Evolutionary conservation across 2,888 invertebrate species (phyloP).

Genomic region (Arge pagana): DNA sequence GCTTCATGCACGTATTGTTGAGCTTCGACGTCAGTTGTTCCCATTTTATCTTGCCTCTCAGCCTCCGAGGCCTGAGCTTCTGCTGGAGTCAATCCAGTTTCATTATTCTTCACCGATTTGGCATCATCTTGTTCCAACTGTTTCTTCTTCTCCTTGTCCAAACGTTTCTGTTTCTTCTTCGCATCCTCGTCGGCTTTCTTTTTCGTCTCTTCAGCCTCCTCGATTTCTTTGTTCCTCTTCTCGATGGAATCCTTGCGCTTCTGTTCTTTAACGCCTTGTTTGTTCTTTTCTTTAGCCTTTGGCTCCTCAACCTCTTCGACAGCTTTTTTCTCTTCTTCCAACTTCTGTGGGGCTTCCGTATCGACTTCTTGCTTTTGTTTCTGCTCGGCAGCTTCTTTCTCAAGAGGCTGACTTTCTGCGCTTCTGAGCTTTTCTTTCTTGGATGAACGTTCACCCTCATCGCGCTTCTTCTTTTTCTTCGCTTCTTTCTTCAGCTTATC

Average conservation of each 20-base stretch:
- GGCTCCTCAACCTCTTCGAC: conserved; percentile 20
- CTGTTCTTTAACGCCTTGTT: conserved; percentile 9
- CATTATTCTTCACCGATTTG: conserved; percentile 12
- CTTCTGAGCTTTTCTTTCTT: conserved; percentile 32
- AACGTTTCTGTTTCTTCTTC: conserved; percentile 30
- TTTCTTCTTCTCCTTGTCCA: background rate
- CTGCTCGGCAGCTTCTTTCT: conserved; percentile 24
- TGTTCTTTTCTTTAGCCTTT: conserved; percentile 7
- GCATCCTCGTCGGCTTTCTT: conserved; percentile 35
- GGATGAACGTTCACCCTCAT: conserved; percentile 25
- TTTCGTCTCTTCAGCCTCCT: conserved; percentile 17
- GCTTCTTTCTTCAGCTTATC: conserved; percentile 26
- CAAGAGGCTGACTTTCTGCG: conserved; percentile 23
- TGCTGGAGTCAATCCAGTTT: background rate
- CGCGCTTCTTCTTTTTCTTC: conserved; percentile 35
- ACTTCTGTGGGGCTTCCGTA: conserved; percentile 29
- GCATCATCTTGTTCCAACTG: conserved; percentile 22
- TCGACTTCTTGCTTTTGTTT: conserved; percentile 26
- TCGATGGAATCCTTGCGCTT: conserved; percentile 18
- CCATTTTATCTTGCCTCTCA: background rate
- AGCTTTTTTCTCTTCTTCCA: conserved; percentile 23
- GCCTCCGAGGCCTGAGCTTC: too few species aligned
- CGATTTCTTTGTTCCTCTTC: conserved; percentile 22
- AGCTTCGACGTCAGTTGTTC: background rate
- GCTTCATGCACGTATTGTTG: background rate